Base-by-base conservation (phyloP, 2,113 vertebrate genomes). In the Cyphomyrus plagiostoma region DNA sequence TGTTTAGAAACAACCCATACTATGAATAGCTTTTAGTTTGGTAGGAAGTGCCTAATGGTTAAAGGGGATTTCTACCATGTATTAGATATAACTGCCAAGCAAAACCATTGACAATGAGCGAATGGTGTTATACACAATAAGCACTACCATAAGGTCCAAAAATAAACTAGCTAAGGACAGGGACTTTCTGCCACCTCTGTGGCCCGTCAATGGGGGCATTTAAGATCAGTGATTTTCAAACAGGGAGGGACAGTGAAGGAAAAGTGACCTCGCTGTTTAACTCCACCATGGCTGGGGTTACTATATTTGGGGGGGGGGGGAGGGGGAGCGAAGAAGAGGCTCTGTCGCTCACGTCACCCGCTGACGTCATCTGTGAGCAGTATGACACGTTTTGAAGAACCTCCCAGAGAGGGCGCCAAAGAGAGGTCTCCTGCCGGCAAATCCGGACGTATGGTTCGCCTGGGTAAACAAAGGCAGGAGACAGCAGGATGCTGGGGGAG, bases 171-270 rank as follows among this genome's bases (percentile, higher is more conserved):
- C 88, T 88, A 88, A 35, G 86, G 66, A 88, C 85, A 39, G 66
- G 42, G 49, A 87, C 83, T 90, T 91, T 88, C 90, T 89, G 87
- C 87, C 90, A 21, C 87, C 53, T 52, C 49, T 90, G 46, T 90
- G 90, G 89, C 89, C 86, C 42, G 77, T 91, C 91, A 93, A 90
- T 90, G 90, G 50, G 9, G 42, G 52, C 15, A 82, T 74, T 50
- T 53, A 77, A 84, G 87, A 91, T 83, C 17, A 48, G 83, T 80
- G 21, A 62, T 46, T 74, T 86, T 50, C 45, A 49, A 56, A 70
- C n/a, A 11, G 26, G 70, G 26, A 1, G 50, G 26, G 4, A 17
- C 17, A 39, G 86, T 0, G 0, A 21, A 80, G 62, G 13, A 23
- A 82, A 90, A 88, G n/a, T 74, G n/a, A 23, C 30, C 74, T 88